Evolutionary conservation across 2,797 vertebrate species (phyloP), one percentile per base, ranked within the genome.

Genomic region (Telmatherina bonti): DNA sequence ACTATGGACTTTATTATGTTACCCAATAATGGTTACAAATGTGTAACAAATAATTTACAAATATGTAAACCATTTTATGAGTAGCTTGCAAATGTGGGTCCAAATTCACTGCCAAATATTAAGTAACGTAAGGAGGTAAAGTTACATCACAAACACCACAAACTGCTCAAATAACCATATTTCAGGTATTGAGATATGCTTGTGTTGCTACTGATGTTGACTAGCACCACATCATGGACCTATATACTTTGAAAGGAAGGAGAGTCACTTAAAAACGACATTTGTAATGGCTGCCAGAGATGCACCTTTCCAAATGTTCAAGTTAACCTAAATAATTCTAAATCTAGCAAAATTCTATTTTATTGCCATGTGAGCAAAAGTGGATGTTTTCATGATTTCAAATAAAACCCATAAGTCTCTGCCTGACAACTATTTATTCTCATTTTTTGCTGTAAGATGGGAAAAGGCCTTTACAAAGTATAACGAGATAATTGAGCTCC

Each of bases 401-500:
- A 36, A 11, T 47, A 49, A 49, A 49, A 49, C 45, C n/a, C 20
- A 2, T 9, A 49, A 22, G 45, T 47, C 20, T 47, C 5, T 47
- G n/a, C 24, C 20, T 60, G 16, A 9, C 11, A 43, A 49, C 45
- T 4, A 22, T 11, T 2, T 3, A 22, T 49, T 24, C 20, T 22
- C 24, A 6, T 10, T 3, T 49, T 13, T 11, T 49, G 3, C 45
- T 22, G 45, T 49, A 22, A 22, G 22, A 22, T 49, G 45, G 45
- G 45, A 49, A n/a, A 49, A 22, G 3, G 20, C 45, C 11, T 49
- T 49, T 49, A 49, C 22, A 22, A 22, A 60, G 35, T 1, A 27
- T 27, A 70, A 64, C 73, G 38, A 26, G 2, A 65, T 31, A 67
- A 72, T 43, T 52, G 41, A 69, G 54, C 24, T 18, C 47, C 20